Evolutionary conservation across 2,888 invertebrate genomes (phyloP).

Genomic region (Lasioglossum pauxillum): DNA sequence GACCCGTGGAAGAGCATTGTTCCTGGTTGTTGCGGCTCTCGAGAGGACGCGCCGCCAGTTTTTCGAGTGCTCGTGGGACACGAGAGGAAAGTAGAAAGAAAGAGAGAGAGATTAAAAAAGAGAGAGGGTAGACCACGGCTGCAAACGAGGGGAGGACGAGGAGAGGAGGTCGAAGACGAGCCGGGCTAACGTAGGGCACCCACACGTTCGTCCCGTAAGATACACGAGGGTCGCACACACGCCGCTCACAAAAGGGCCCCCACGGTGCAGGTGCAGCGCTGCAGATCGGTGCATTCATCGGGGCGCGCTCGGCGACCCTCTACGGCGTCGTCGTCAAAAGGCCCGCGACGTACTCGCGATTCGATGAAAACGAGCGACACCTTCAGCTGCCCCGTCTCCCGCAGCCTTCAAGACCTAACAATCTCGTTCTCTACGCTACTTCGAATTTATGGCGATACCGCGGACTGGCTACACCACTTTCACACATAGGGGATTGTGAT

Average conservation of each 20-base stretch:
- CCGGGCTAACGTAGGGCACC: conserved; percentile 54
- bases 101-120: conserved; percentile 11
- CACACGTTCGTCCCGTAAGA: conserved; percentile 49
- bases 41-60: conserved; percentile 68
- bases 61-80: conserved; percentile 64
- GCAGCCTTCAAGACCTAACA: neutral
- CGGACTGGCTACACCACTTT: neutral
- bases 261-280: conserved; percentile 65
- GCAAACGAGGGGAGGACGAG: conserved; percentile 8
- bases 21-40: conserved; percentile 64
- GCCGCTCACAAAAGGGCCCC: conserved; percentile 60
- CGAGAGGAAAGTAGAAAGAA: conserved; percentile 28
- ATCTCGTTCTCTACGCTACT: neutral
- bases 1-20: conserved; percentile 62
- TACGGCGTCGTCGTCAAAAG: conserved; percentile 41
- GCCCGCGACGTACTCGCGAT: conserved; percentile 41
- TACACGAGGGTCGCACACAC: conserved; percentile 51
- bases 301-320: conserved; percentile 52
- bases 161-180: conserved; percentile 55
- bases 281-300: conserved; percentile 54
- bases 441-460: neutral
- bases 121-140: neutral
- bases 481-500: neutral
- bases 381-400: conserved; percentile 29
- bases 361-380: conserved; percentile 50